Base-by-base conservation (phyloP, 1,140 invertebrate species). In the Macrobrachium nipponense region DNA sequence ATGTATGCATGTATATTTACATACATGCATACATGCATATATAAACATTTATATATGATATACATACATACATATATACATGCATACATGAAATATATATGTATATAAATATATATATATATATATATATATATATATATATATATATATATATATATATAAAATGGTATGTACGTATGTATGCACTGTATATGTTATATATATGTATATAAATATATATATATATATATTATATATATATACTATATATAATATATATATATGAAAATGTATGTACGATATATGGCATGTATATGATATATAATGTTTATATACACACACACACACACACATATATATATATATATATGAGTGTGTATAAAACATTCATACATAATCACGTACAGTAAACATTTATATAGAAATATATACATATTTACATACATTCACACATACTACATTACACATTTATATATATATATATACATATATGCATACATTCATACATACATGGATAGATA, bases 371-470 rank as follows among this genome's bases (percentile, higher is more conserved):
- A 36, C 4, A 36, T 36, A 36, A 2, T 2, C 4, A 36, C 4
- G 4, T 36, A n/a, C n/a, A n/a, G 4, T 36, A 36, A 2, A 36
- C 4, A 36, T 36, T 2, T 36, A 36, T 36, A 36, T 36, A 36
- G 1, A 36, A 2, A 36, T 36, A 36, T 36, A 36, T 36, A 36
- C 12, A 23, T 27, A 66, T 66, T n/a, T 66, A 66, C n/a, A 66
- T 18, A 66, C n/a, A 66, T 18, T n/a, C n/a, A n/a, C 17, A 17
- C 17, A 66, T 66, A 12, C 8, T 20, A 20, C 8, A 20, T 20
- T 66, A 66, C 17, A 66, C 17, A 66, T 66, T 12, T 66, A 66
- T 66, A 66, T 66, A 66, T 66, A 66, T 66, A 66, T 66, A 66
- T 14, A 66, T 14, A 66, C 20, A 66, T 14, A 66, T 14, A 66